phyloP scores from a whole-genome alignment of 1,140 invertebrate species.

The Scaptomyza hsui region DNA sequence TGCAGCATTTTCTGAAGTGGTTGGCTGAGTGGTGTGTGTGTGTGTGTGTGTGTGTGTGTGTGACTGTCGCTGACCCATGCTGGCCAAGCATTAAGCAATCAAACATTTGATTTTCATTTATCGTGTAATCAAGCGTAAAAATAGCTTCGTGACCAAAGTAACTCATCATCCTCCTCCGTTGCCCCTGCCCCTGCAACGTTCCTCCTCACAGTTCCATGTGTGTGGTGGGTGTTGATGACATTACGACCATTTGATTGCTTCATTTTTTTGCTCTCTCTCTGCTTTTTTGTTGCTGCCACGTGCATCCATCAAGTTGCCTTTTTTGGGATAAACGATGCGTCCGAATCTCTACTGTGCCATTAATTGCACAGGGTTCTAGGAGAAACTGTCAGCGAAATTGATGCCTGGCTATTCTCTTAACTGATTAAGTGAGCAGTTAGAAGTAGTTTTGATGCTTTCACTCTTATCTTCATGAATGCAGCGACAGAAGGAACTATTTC shows the following conservation, averaged over 20 bases:
- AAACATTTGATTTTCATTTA: conserved; percentile 83
- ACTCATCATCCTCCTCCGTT: conserved; percentile 78
- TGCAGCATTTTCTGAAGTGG: conserved; percentile 62
- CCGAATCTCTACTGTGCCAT: conserved; percentile 26
- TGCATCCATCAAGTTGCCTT: conserved; percentile 47
- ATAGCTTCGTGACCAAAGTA: conserved; percentile 81
- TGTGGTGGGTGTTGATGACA: conserved; percentile 70
- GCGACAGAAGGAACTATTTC: neutral
- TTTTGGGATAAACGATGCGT: conserved; percentile 19
- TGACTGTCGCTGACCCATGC: conserved; percentile 47
- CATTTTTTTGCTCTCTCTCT: conserved; percentile 32
- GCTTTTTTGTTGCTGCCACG: conserved; percentile 51
- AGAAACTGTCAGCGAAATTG: conserved; percentile 23
- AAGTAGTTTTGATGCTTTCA: conserved; percentile 1
- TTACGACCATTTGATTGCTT: conserved; percentile 78
- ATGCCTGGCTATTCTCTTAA: conserved; percentile 5
- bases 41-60: neutral
- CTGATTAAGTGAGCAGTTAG: conserved; percentile 29
- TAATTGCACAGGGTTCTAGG: conserved; percentile 30
- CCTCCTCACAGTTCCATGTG: conserved; percentile 22
- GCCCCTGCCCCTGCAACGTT: conserved; percentile 26
- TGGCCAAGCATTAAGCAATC: conserved; percentile 72
- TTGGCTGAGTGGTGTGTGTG: conserved; percentile 2
- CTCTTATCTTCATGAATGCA: conserved; percentile 14
- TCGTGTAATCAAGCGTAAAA: conserved; percentile 82